These are phyloP conservation scores for Charina bottae DNA, from an alignment of 2,113 vertebrate genomes.

Conservation along the genomic window DNA sequence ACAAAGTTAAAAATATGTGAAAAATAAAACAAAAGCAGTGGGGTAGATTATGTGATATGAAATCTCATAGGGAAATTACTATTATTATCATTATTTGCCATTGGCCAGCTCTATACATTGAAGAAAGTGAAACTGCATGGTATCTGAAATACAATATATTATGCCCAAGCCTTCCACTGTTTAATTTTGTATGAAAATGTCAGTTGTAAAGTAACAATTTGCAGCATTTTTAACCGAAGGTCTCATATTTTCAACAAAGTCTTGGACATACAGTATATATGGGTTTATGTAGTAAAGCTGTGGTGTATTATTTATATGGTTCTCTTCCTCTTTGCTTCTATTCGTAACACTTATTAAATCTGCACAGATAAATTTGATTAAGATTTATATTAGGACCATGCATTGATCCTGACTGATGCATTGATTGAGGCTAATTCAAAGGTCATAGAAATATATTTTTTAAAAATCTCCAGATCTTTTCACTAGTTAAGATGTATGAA, in stretches of 20 bases:
- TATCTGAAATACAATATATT: slow-evolving; percentile 36
- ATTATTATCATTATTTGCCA: slow-evolving; percentile 16
- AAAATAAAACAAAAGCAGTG: neutral
- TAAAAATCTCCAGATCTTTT: neutral
- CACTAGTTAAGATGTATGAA: neutral
- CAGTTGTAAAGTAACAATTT: slow-evolving; percentile 36
- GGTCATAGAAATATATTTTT: too few species aligned
- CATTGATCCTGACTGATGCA: too few species aligned
- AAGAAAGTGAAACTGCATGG: slow-evolving; percentile 16
- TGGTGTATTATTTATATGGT: neutral
- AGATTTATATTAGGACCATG: too few species aligned
- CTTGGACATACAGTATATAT: slow-evolving; percentile 1
- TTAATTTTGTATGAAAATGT: slow-evolving; percentile 50
- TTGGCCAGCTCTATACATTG: slow-evolving; percentile 6
- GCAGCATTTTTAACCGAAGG: slow-evolving; percentile 1
- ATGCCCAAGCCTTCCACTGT: slow-evolving; percentile 16
- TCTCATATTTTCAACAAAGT: neutral
- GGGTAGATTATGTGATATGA: slow-evolving; percentile 15
- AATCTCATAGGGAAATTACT: slow-evolving; percentile 26
- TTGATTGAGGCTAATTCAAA: too few species aligned
- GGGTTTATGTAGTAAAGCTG: neutral
- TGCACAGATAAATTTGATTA: too few species aligned
- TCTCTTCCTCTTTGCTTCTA: neutral
- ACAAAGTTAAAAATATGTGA: slow-evolving; percentile 1
- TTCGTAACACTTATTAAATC: neutral